Evolutionary conservation across 2,888 invertebrate genomes (phyloP).

Genomic region (Stegana nigrithorax): DNA sequence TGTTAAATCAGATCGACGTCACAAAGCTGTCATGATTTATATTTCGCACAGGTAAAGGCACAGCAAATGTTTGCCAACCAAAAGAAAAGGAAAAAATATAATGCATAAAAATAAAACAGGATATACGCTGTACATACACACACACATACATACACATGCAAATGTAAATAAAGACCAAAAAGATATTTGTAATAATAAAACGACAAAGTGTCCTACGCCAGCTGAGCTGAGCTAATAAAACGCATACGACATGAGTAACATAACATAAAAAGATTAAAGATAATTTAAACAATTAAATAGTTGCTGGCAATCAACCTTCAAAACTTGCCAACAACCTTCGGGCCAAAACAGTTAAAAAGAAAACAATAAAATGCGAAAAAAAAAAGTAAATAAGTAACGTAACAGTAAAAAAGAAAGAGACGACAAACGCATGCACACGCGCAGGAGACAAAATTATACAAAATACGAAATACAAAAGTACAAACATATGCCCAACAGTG

Average conservation of each 20-base stretch:
- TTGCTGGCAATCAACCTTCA: conserved; percentile 10
- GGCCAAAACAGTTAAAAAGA: not conserved
- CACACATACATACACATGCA: not conserved
- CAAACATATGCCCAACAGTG: not conserved
- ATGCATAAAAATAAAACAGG: too few species aligned
- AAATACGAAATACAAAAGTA: not conserved
- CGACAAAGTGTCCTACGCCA: too few species aligned
- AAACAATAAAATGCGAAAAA: not conserved
- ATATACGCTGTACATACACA: not conserved
- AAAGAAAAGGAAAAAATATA: not conserved
- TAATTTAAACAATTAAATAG: conserved; percentile 11
- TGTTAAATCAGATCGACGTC: too few species aligned
- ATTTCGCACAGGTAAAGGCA: too few species aligned
- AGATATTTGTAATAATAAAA: too few species aligned
- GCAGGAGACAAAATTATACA: not conserved
- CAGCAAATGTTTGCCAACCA: not conserved
- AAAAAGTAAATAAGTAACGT: too few species aligned
- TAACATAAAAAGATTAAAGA: not conserved
- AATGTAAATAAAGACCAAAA: not conserved
- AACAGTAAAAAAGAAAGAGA: too few species aligned
- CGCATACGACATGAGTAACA: too few species aligned
- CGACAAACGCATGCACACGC: not conserved
- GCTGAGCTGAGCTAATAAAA: too few species aligned
- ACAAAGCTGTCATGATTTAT: too few species aligned
- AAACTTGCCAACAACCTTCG: not conserved